phyloP scores from a whole-genome alignment of 2,113 vertebrate species.

The Mesocricetus auratus region DNA sequence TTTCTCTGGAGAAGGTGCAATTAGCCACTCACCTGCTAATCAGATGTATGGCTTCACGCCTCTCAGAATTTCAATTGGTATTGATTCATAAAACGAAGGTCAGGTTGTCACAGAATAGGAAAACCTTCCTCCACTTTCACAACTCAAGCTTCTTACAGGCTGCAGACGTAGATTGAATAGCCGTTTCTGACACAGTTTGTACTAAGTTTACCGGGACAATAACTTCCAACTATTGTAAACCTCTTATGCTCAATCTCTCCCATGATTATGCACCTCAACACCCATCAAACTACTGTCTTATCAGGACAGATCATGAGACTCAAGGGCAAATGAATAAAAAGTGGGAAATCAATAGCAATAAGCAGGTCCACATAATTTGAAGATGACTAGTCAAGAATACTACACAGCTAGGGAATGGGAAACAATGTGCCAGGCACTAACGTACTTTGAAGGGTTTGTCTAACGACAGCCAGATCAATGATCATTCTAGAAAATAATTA shows the following conservation, averaged over 20 bases:
- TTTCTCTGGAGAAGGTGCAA: conserved; percentile 64
- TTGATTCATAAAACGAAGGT: conserved; percentile 43
- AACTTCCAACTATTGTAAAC: not conserved
- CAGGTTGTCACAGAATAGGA: conserved; percentile 55
- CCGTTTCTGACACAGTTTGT: not conserved
- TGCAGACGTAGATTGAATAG: conserved; percentile 4
- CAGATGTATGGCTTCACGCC: not conserved
- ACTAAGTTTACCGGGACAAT: not conserved
- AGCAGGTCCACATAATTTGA: not conserved
- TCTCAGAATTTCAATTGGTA: conserved; percentile 56
- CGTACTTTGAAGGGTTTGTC: too few relatives aligned
- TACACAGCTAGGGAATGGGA: not conserved
- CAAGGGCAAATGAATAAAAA: not conserved
- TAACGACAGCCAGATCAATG: not conserved
- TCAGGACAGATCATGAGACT: not conserved
- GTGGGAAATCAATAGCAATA: not conserved
- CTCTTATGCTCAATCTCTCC: not conserved
- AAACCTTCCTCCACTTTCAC: conserved; percentile 48
- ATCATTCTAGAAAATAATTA: not conserved
- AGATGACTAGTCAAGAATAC: not conserved
- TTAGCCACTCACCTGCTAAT: conserved; percentile 55
- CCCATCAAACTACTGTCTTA: not conserved
- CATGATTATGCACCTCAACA: not conserved
- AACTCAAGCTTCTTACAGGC: conserved; percentile 48
- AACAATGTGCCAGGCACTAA: not conserved